Conservation (phyloP, 2,797 vertebrate genomes). For the Spheniscus humboldti region DNA sequence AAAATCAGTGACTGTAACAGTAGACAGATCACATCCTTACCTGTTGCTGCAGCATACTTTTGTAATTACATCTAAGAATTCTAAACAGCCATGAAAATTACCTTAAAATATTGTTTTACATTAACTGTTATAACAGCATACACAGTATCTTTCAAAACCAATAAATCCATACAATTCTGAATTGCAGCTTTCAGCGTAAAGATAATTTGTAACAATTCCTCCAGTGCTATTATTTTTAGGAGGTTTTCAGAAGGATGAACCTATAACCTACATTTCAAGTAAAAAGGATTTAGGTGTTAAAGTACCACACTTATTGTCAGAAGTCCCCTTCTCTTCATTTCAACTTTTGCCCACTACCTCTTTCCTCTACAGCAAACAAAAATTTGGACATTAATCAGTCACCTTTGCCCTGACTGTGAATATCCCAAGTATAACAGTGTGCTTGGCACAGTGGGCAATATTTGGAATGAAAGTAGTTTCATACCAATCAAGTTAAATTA, state of each 20-base stretch:
- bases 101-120: too few relatives aligned
- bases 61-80: not conserved
- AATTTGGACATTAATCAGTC: not conserved
- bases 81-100: not conserved
- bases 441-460: not conserved
- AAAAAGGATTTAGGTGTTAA: not conserved
- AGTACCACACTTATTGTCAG: not conserved
- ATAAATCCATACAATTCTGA: not conserved
- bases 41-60: not conserved
- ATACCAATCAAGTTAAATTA: constrained; percentile 52
- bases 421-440: not conserved
- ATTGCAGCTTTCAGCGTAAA: not conserved
- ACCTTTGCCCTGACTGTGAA: constrained; percentile 15
- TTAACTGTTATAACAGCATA: not conserved
- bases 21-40: not conserved
- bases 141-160: not conserved
- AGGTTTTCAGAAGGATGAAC: not conserved
- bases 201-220: not conserved
- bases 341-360: not conserved
- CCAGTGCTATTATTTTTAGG: not conserved
- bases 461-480: constrained; percentile 8
- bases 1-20: not conserved
- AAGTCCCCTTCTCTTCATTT: not conserved
- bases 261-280: not conserved
- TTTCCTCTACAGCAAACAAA: not conserved